These are phyloP conservation scores for Tanaodytes sp. DNA, from an alignment of 2,888 invertebrate species.

Conservation along the genomic window DNA sequence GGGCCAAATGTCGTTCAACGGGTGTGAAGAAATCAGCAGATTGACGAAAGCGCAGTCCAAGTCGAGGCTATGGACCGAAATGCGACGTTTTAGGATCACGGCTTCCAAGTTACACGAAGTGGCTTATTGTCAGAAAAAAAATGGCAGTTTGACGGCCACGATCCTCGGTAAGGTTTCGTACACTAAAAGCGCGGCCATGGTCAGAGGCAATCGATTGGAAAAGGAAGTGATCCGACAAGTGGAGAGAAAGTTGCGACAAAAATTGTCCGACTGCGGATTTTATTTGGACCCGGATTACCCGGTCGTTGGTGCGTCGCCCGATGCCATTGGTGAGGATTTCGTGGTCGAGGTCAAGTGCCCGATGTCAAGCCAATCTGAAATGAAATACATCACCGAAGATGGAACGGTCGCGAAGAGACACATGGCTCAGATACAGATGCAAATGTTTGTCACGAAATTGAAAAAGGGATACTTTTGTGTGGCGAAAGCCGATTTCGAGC, in stretches of 20 bases:
- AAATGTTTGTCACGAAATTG: conserved; percentile 57
- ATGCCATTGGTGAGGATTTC: conserved; percentile 45
- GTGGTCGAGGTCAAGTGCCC: conserved; percentile 50
- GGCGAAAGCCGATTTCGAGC: conserved; percentile 57
- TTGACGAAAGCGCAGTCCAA: conserved; percentile 18
- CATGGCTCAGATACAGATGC: conserved; percentile 56
- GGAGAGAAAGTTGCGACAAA: background rate
- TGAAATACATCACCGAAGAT: conserved; percentile 20
- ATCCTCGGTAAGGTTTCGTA: conserved; percentile 21
- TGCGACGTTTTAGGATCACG: conserved; percentile 32
- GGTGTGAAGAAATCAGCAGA: conserved; percentile 7
- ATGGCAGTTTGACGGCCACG: conserved; percentile 27
- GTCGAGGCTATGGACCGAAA: conserved; percentile 21
- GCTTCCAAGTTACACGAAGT: conserved; percentile 32
- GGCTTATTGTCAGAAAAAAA: conserved; percentile 22
- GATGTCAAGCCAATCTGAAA: conserved; percentile 19
- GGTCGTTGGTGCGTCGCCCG: conserved; percentile 39
- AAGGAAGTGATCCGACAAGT: conserved; percentile 17
- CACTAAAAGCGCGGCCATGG: conserved; percentile 20
- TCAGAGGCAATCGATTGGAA: conserved; percentile 28
- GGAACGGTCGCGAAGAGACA: conserved; percentile 24
- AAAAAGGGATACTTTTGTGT: conserved; percentile 56
- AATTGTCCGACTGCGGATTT: conserved; percentile 18
- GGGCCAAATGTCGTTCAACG: conserved; percentile 16
- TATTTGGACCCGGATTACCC: conserved; percentile 28